Conservation (phyloP, 2,888 invertebrate genomes). For the Stictocephala bisonia region DNA sequence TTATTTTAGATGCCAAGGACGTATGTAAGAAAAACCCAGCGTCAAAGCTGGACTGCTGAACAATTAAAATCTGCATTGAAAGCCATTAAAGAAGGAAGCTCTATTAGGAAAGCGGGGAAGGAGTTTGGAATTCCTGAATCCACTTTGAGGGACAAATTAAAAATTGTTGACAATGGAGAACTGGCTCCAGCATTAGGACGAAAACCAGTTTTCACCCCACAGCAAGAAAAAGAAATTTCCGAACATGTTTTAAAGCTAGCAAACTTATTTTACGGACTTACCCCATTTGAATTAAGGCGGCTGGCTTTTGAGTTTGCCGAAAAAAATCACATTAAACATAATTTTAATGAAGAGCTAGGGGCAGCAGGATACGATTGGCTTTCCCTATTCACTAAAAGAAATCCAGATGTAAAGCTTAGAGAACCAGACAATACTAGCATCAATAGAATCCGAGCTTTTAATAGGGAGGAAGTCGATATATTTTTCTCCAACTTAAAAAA, state of each 20-base stretch:
- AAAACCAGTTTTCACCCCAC: slow-evolving; percentile 41
- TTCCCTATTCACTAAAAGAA: slow-evolving; percentile 52
- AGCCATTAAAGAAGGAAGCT: not conserved
- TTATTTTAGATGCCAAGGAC: too few species aligned
- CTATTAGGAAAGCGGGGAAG: slow-evolving; percentile 18
- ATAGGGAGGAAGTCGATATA: slow-evolving; percentile 55
- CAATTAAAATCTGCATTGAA: too few species aligned
- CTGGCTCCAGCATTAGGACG: too few species aligned
- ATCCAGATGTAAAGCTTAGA: slow-evolving; percentile 55
- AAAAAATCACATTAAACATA: slow-evolving; percentile 51
- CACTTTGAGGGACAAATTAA: slow-evolving; percentile 23
- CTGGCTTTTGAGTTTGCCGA: slow-evolving; percentile 36
- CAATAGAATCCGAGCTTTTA: slow-evolving; percentile 59
- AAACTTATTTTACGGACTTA: slow-evolving; percentile 46
- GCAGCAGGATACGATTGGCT: slow-evolving; percentile 54
- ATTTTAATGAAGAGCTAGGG: slow-evolving; percentile 34
- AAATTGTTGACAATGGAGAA: slow-evolving; percentile 31
- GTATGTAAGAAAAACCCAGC: too few species aligned
- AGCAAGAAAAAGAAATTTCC: slow-evolving; percentile 39
- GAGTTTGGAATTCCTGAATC: slow-evolving; percentile 25
- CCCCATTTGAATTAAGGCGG: slow-evolving; percentile 41
- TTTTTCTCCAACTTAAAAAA: slow-evolving; percentile 57
- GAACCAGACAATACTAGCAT: slow-evolving; percentile 60
- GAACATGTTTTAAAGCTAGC: slow-evolving; percentile 37
- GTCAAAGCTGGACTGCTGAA: too few species aligned